These are phyloP conservation scores for Deladenus siricidicola DNA, from an alignment of 2,888 invertebrate species.

Conservation along the genomic window DNA sequence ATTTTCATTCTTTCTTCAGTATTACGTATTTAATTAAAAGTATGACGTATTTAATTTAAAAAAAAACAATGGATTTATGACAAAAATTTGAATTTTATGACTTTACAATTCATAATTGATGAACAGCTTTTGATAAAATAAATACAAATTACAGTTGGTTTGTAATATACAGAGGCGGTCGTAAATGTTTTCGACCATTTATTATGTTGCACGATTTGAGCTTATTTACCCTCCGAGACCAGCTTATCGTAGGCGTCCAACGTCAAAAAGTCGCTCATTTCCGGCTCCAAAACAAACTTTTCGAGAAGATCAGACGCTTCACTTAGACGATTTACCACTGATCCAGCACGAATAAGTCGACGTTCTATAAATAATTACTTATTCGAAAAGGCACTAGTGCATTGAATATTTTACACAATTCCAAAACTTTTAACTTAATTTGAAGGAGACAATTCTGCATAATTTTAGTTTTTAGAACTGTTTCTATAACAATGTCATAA, in stretches of 20 bases:
- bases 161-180: no score
- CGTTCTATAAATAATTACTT: conserved; percentile 25
- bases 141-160: no score
- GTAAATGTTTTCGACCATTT: no score
- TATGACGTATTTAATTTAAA: no score
- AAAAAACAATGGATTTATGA: no score
- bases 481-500: background rate
- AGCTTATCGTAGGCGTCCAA: conserved; percentile 45
- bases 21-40: no score
- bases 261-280: conserved; percentile 66
- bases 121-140: no score
- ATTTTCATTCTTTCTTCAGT: no score
- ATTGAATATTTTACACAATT: background rate
- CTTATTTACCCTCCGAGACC: conserved; percentile 49
- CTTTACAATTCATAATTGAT: no score
- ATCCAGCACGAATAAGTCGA: conserved; percentile 42
- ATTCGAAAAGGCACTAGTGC: background rate
- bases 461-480: background rate
- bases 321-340: conserved; percentile 43
- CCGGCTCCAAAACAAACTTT: conserved; percentile 61
- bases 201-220: background rate
- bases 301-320: conserved; percentile 59
- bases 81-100: no score
- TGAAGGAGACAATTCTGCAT: no score
- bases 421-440: background rate